A percentile compares a stretch with the other conserved stretches of the same genome.
phyloP scores from a whole-genome alignment of 2,797 vertebrate species.

The Anabacerthia variegaticeps region DNA sequence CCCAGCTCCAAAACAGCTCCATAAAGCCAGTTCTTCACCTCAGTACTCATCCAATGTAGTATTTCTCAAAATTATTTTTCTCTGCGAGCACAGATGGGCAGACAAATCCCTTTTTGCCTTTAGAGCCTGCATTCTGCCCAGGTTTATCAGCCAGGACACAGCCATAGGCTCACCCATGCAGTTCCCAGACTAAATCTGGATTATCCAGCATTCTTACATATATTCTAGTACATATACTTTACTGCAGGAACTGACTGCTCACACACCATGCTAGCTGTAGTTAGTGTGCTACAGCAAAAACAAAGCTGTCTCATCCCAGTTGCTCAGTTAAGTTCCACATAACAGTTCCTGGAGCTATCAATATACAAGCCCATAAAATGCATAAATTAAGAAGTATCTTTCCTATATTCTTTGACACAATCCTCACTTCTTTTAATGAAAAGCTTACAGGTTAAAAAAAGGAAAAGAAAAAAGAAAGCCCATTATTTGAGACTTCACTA shows the following conservation, averaged over 20 bases:
- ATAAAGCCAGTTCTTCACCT: background rate
- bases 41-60: background rate
- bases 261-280: background rate
- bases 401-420: background rate
- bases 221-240: background rate
- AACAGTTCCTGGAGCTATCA: background rate
- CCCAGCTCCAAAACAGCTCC: background rate
- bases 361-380: background rate
- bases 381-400: background rate
- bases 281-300: background rate
- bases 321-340: background rate
- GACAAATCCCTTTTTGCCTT: background rate
- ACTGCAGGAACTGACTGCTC: background rate
- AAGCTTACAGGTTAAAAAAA: background rate
- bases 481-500: background rate
- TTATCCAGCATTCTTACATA: background rate
- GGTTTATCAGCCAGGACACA: background rate
- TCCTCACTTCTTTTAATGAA: background rate
- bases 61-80: background rate
- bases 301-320: background rate
- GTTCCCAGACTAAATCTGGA: background rate
- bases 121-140: background rate
- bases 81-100: background rate
- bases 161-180: background rate
- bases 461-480: accelerated